Percentiles rank a stretch among this genome's conserved stretches.
These are phyloP conservation scores for Mormyrus lacerda DNA, from an alignment of 2,113 vertebrate species.

Conservation along the genomic window DNA sequence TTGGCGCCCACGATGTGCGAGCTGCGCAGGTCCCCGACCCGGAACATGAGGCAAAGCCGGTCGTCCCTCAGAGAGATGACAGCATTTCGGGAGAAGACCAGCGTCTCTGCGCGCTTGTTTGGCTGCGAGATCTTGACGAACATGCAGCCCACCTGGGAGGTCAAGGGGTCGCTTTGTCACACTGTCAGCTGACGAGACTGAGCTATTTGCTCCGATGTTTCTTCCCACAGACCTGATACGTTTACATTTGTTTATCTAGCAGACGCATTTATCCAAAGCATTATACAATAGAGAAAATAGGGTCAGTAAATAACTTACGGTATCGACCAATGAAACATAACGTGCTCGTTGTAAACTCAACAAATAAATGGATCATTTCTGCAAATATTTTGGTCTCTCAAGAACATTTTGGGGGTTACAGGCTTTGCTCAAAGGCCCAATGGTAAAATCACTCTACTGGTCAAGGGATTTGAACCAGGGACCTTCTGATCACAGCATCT, in stretches of 20 bases:
- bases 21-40: slow-evolving; percentile 66
- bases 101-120: slow-evolving; percentile 68
- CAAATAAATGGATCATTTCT: not conserved
- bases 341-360: not conserved
- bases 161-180: not conserved
- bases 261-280: not conserved
- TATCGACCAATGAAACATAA: not conserved
- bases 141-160: slow-evolving; percentile 65
- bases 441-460: not conserved
- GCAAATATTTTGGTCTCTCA: not conserved
- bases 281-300: not conserved
- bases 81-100: slow-evolving; percentile 67
- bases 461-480: not conserved
- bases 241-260: not conserved
- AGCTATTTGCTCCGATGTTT: not conserved
- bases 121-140: slow-evolving; percentile 74
- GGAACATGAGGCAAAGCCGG: slow-evolving; percentile 67
- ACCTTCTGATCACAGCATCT: not conserved
- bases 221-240: not conserved
- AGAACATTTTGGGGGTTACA: not conserved
- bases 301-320: not conserved
- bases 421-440: not conserved
- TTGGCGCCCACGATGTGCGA: slow-evolving; percentile 71
- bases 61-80: slow-evolving; percentile 67
- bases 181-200: not conserved